phyloP scores from a whole-genome alignment of 2,797 vertebrate species.

The Chelidonichthys spinosus region DNA sequence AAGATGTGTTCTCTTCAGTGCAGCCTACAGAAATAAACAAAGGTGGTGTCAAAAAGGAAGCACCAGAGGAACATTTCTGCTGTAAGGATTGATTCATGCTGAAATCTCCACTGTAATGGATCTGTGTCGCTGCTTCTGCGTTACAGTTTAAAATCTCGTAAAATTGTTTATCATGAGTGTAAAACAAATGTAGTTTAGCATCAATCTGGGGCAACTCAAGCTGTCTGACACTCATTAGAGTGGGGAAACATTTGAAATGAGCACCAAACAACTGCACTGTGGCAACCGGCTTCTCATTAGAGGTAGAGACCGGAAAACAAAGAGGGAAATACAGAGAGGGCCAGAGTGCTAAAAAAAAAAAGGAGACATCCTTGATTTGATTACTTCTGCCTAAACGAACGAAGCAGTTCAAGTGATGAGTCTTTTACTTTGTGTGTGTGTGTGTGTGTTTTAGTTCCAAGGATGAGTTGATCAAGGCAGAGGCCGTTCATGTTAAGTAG shows the following conservation, averaged over 20 bases:
- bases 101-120: background rate
- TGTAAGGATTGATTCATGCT: background rate
- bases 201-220: conserved; percentile 32
- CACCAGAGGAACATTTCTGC: background rate
- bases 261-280: conserved; percentile 35
- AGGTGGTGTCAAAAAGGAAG: background rate
- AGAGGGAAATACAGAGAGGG: conserved; percentile 37
- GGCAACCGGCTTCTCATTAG: conserved; percentile 66
- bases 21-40: background rate
- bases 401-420: conserved; percentile 37
- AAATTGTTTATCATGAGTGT: background rate
- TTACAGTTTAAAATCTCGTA: background rate
- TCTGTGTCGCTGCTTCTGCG: background rate
- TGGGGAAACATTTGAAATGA: conserved; percentile 46
- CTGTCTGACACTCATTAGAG: conserved; percentile 40
- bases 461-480: conserved; percentile 39
- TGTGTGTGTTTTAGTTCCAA: conserved; percentile 25
- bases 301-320: conserved; percentile 43
- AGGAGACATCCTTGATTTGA: conserved; percentile 68
- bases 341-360: conserved; percentile 26
- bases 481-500: conserved; percentile 48
- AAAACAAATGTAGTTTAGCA: background rate
- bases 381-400: conserved; percentile 68
- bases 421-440: conserved; percentile 52
- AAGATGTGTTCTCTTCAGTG: background rate